Evolutionary conservation across 2,888 invertebrate genomes (phyloP), one percentile per base, ranked within the genome.

Genomic region (Timema cristinae): DNA sequence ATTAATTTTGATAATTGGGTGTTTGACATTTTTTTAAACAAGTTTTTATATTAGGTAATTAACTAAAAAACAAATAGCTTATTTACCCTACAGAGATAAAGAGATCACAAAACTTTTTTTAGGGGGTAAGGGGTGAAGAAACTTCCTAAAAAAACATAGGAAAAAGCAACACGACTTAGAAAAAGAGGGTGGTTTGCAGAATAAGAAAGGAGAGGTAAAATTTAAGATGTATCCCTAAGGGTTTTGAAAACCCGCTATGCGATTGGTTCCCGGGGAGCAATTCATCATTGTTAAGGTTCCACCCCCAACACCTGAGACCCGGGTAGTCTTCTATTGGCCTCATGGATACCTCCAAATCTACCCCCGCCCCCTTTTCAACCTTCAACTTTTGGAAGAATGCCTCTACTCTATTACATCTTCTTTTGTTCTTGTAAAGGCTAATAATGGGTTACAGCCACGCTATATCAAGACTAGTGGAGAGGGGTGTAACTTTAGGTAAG

Each of bases 211-310:
- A 63, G 11, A 48, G 32, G 11, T 59, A 63, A 63, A 48, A 63
- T 63, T 63, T 63, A 63, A 63, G 63, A 48, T 63, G 63, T 63
- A 47, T 63, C 63, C 63, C 63, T 48, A 47, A 13, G 63, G 32
- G 63, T 32, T 63, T 63, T 48, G 48, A 63, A 63, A 48, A 47
- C 63, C 63, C 5, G 32, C 54, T 56, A 66, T 54, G 56, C 67
- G 71, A 71, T 71, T 71, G 71, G 71, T 71, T 71, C 67, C 8
- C 49, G 15, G 48, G 15, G 49, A 6, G 32, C 15, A 49, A 71
- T 66, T 48, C 52, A 71, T 66, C 67, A 67, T 71, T 71, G 48
- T 10, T 50, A 61, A 56, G 15, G 5, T 15, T 32, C 50, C 50
- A 50, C 51, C 50, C 32, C 50, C 63, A 15, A 9, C 69, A 16